phyloP scores from a whole-genome alignment of 2,888 invertebrate species.

The Pheosia tremula region DNA sequence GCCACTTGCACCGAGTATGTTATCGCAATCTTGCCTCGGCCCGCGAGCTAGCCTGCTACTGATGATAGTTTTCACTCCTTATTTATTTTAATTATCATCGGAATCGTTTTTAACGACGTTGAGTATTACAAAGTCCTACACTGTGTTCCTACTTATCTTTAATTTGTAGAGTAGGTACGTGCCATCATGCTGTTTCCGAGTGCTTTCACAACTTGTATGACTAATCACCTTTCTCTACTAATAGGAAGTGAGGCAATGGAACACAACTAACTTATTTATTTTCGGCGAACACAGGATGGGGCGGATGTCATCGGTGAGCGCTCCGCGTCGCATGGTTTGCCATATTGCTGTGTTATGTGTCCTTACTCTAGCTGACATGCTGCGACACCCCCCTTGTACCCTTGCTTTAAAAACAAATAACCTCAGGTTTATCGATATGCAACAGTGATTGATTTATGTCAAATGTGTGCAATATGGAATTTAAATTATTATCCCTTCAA shows the following conservation, averaged over 20 bases:
- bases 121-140: neutral
- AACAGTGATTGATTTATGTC: too few species aligned
- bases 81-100: too few species aligned
- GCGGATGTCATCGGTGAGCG: constrained; percentile 1
- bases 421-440: too few species aligned
- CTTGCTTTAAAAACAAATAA: too few species aligned
- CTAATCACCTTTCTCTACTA: constrained; percentile 4
- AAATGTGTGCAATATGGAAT: too few species aligned
- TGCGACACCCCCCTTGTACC: neutral
- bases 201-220: neutral
- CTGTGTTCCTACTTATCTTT: neutral
- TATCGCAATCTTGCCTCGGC: too few species aligned
- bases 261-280: constrained; percentile 1
- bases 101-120: neutral
- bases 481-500: too few species aligned
- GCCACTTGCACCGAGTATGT: too few species aligned
- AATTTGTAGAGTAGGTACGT: neutral
- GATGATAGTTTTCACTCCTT: too few species aligned
- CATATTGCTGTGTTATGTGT: neutral
- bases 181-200: neutral
- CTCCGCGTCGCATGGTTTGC: neutral
- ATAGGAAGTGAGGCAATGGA: neutral
- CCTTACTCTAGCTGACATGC: neutral
- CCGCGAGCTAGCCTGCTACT: too few species aligned
- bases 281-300: constrained; percentile 5